Evolutionary conservation across 2,797 vertebrate genomes (phyloP), one percentile per base, ranked within the genome.

Genomic region (Acanthis flammea): DNA sequence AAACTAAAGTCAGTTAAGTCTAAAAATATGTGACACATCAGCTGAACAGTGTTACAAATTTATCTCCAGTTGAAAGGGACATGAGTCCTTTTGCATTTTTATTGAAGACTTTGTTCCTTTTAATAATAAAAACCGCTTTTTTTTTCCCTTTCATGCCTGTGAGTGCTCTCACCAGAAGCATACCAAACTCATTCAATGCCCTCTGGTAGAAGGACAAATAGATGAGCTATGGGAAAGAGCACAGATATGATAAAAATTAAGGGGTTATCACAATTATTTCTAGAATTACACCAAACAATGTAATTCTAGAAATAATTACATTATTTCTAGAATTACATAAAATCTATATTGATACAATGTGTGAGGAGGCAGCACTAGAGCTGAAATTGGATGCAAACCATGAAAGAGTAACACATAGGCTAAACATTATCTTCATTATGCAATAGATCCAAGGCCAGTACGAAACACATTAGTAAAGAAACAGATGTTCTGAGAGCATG

Each of bases 391-490:
- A 90, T 30, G 53, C 31, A 91, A 65, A 71, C 27, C 47, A 58
- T 23, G 33, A 79, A 33, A 91, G 31, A 88, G 12, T 47, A 70
- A 80, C 30, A 72, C 12, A 51, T 6, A 80, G 16, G 28, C 47
- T 83, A 68, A 65, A 76, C 51, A 50, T 79, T 58, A 58, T 44
- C 68, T 93, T 65, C 27, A 66, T 72, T 81, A 55, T 7, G 10
- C 68, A 79, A 42, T 35, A 95, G 45, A 75, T 83, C 51, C 85
- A 87, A 95, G 51, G 67, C 58, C 54, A 71, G 17, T 19, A 28
- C 88, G 57, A 93, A 97, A 85, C 3, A 3, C 21, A 86, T 31
- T 86, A 77, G 63, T 93, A 88, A 74, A 96, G 83, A 97, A 97
- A 95, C 82, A 97, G 88, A 97, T 96, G 93, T 70, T 72, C 88